These are phyloP conservation scores for Gephyroberyx darwinii DNA, from an alignment of 2,797 vertebrate species.

Conservation along the genomic window DNA sequence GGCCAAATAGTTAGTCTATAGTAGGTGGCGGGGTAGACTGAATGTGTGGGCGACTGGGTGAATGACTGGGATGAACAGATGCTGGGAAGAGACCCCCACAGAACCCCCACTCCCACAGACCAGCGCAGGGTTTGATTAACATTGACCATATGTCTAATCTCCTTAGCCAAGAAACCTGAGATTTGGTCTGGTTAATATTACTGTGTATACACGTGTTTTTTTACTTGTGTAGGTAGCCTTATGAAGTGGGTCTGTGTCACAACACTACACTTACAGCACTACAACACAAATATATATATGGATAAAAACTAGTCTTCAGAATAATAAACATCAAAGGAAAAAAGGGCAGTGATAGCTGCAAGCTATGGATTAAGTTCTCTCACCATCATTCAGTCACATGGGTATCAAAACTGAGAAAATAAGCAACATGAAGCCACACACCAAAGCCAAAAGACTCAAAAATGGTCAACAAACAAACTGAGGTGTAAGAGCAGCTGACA, in stretches of 20 bases:
- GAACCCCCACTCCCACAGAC: constrained; percentile 11
- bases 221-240: too few relatives aligned
- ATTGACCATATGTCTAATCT: constrained; percentile 67
- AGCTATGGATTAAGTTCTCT: too few relatives aligned
- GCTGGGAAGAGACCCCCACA: constrained; percentile 35
- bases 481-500: neutral
- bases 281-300: too few relatives aligned
- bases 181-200: constrained; percentile 18
- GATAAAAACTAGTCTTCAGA: too few relatives aligned
- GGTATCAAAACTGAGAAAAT: neutral
- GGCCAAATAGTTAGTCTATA: constrained; percentile 12
- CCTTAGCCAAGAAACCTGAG: constrained; percentile 52
- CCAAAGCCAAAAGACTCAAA: too few relatives aligned
- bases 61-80: constrained; percentile 40
- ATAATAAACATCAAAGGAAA: neutral
- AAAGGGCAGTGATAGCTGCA: too few relatives aligned
- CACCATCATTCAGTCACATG: too few relatives aligned
- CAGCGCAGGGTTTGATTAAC: constrained; percentile 52
- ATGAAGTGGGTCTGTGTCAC: neutral
- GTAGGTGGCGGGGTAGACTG: neutral
- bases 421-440: neutral
- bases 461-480: neutral
- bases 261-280: too few relatives aligned
- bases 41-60: neutral
- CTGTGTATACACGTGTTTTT: neutral